These are phyloP conservation scores for Mus spretus DNA, from an alignment of 2,797 vertebrate genomes.

Conservation along the genomic window DNA sequence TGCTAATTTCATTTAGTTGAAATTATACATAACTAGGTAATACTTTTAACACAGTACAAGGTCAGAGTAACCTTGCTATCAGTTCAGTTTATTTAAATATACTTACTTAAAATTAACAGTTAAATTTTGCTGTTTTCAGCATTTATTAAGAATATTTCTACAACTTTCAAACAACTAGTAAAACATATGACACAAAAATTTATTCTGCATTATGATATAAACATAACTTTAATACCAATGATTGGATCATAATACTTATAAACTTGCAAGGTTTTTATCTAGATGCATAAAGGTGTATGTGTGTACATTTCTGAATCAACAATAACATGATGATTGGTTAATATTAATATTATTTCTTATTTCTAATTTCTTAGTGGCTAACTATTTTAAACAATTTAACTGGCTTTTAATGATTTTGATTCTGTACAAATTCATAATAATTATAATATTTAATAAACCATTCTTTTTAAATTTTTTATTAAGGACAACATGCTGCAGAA, in stretches of 20 bases:
- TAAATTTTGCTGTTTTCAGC: constrained; percentile 50
- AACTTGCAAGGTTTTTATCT: constrained; percentile 20
- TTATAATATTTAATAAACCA: constrained; percentile 58
- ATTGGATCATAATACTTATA: constrained; percentile 48
- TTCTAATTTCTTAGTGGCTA: constrained; percentile 48
- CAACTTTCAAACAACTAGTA: constrained; percentile 52
- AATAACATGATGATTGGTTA: constrained; percentile 44
- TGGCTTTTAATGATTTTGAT: constrained; percentile 53
- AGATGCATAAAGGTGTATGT: not conserved
- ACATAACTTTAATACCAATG: constrained; percentile 33
- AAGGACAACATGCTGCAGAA: constrained; percentile 19
- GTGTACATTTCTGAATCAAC: constrained; percentile 38
- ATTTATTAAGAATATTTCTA: constrained; percentile 48
- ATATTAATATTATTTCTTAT: constrained; percentile 45
- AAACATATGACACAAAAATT: constrained; percentile 45
- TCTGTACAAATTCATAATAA: constrained; percentile 5
- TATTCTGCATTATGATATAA: not conserved
- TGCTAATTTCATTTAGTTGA: constrained; percentile 38
- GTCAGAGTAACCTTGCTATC: constrained; percentile 32
- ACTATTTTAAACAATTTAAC: constrained; percentile 41
- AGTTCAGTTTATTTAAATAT: not conserved
- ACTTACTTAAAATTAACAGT: not conserved
- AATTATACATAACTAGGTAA: constrained; percentile 28
- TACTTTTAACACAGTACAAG: constrained; percentile 54
- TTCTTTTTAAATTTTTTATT: constrained; percentile 44